Evolutionary conservation across 2,888 invertebrate genomes (phyloP).

Genomic region (Ormyrus pomaceus): DNA sequence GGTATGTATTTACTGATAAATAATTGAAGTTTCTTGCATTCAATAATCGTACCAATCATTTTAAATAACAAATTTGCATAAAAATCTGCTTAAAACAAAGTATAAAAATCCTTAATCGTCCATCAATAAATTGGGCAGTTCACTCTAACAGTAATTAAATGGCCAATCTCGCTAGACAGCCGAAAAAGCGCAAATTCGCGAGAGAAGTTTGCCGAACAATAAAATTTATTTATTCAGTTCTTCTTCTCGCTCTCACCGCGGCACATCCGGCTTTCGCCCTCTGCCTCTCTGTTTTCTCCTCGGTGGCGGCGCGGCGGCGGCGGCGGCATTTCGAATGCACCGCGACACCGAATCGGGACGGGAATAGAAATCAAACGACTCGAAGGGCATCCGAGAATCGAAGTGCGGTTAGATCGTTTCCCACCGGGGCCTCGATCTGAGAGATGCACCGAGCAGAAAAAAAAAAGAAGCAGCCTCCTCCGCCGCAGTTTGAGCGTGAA

Average conservation of each 20-base stretch:
- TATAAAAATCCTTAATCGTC: no score
- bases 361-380: slow-evolving; percentile 63
- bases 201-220: not conserved
- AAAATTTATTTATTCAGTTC: slow-evolving; percentile 12
- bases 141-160: no score
- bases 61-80: no score
- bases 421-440: not conserved
- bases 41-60: no score
- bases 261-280: slow-evolving; percentile 21
- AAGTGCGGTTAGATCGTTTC: slow-evolving; percentile 11
- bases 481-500: slow-evolving; percentile 7
- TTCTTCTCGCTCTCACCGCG: slow-evolving; percentile 23
- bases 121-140: no score
- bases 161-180: no score
- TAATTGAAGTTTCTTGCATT: no score
- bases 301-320: slow-evolving; percentile 35
- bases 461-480: not conserved
- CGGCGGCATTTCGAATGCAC: slow-evolving; percentile 57
- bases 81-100: no score
- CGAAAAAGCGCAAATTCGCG: no score
- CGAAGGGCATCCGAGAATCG: not conserved
- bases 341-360: slow-evolving; percentile 59
- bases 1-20: no score
- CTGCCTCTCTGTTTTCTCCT: slow-evolving; percentile 36
- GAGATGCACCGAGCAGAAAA: not conserved